Evolutionary conservation across 2,888 invertebrate genomes (phyloP), one percentile per base, ranked within the genome.

Genomic region (Drosophila phalerata): DNA sequence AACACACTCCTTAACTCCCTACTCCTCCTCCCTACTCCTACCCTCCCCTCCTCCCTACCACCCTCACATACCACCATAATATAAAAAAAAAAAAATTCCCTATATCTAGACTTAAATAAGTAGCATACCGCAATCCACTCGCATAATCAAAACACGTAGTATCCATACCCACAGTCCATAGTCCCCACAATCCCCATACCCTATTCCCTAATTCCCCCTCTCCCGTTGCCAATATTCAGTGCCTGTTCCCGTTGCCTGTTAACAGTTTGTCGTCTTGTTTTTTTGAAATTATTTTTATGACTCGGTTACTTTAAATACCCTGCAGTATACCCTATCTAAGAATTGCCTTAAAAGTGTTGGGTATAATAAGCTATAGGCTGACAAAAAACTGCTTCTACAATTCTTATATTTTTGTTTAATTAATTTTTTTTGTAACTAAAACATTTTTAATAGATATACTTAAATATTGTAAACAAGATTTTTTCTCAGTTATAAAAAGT

Each of bases 91-190:
- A 43, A 22, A 43, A 22, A 38, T 48, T 58, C 42, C 37, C 57
- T 19, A 25, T 49, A 17, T 37, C 48, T 52, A 52, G 30, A 51
- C 55, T 45, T 28, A 13, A 61, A 55, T 22, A 47, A 66, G 45
- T 60, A 66, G 37, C 63, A 30, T 38, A 55, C 61, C 64, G 51
- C 64, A 66, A 77, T 47, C 57, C 66, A 84, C 63, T 83, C 73
- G 67, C 49, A 67, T 52, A 88, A 75, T 88, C 86, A 61, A 52
- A 76, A 66, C 89, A 88, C 88, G 83, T 83, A 85, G 69, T 51
- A 48, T 49, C 40, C 32, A 42, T 30, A 34, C 19, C 40, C 43
- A 30, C 30, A 43, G 25, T 10, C 13, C 43, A 30, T 9, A 15
- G 19, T 25, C 22, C 42, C 52, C 25, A 53, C 43, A 22, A 3